Evolutionary conservation across 1,140 invertebrate genomes (phyloP), one percentile per base, ranked within the genome.

Genomic region (Drosophila elegans): DNA sequence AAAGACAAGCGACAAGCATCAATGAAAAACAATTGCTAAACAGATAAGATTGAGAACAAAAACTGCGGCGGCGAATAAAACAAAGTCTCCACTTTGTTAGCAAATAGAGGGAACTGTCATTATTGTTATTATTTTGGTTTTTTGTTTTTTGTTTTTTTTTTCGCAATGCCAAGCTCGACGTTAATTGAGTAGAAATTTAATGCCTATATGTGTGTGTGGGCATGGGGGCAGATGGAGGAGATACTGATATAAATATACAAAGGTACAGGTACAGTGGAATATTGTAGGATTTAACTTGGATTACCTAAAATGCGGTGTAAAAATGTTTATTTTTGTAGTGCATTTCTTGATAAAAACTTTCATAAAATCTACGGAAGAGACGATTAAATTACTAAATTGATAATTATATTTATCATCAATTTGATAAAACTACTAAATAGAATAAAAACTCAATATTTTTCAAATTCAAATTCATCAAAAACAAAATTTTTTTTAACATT

Each of bases 111-210:
- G 4, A 55, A 74, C 59, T 61, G 52, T 68, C 63, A 53, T 56
- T 66, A 64, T 57, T 64, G 38, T 52, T 45, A 42, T 53, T 62
- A 53, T 62, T 41, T 39, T 32, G 44, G 53, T 75, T 54, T 76
- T 38, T 21, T 21, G 16, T 21, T 62, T 41, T 39, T 32, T 39
- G 53, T 75, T 54, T 76, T 68, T 13, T 51, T 59, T 76, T 76
- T 61, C 34, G 68, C 55, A 61, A 71, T 54, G 49, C 51, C 57
- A 39, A 78, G 66, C 55, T 63, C 69, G 67, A 79, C 71, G 78
- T 62, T 86, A 88, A 88, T 79, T 78, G 71, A 86, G 60, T 60
- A 72, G 51, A 39, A 68, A 71, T 46, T 63, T 34, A 21, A 16
- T 60, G 54, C 44, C 38, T 46, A 25, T n/a, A 25, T 12, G 41